Conservation (phyloP, 2,797 vertebrate genomes). For the Cryptoprocta ferox region DNA sequence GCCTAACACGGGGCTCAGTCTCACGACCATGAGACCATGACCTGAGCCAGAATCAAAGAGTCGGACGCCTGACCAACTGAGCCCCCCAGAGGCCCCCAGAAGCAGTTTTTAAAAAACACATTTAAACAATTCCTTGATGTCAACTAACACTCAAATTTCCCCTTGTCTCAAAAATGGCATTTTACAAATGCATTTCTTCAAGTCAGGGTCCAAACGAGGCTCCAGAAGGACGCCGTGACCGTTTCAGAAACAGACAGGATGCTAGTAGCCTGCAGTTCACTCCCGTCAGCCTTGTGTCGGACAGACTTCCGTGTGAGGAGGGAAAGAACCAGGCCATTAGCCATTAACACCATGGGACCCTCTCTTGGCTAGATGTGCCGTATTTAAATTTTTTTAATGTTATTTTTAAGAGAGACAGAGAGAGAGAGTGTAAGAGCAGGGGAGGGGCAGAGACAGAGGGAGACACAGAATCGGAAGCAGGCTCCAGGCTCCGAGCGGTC, state of each 20-base stretch:
- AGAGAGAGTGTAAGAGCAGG: too few species aligned
- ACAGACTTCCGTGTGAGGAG: fast-evolving
- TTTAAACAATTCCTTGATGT: background rate
- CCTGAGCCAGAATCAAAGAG: background rate
- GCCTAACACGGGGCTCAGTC: background rate
- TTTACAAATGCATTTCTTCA: background rate
- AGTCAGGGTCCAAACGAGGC: background rate
- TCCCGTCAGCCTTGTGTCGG: background rate
- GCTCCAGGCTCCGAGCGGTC: too few species aligned
- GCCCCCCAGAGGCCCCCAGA: background rate
- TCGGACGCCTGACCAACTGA: background rate
- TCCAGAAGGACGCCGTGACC: background rate
- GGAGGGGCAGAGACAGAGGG: too few species aligned
- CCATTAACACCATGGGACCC: background rate
- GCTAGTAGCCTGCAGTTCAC: fast-evolving
- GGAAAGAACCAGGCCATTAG: background rate
- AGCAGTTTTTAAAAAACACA: background rate
- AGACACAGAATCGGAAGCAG: too few species aligned
- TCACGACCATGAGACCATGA: background rate
- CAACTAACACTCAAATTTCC: background rate
- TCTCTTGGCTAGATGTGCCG: fast-evolving
- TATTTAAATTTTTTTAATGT: too few species aligned
- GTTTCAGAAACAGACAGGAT: background rate
- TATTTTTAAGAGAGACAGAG: too few species aligned
- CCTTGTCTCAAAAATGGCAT: background rate